Percentiles rank a stretch among this genome's conserved stretches.
Conservation (phyloP, 2,113 vertebrate species). For the Nannobrachium achirus region DNA sequence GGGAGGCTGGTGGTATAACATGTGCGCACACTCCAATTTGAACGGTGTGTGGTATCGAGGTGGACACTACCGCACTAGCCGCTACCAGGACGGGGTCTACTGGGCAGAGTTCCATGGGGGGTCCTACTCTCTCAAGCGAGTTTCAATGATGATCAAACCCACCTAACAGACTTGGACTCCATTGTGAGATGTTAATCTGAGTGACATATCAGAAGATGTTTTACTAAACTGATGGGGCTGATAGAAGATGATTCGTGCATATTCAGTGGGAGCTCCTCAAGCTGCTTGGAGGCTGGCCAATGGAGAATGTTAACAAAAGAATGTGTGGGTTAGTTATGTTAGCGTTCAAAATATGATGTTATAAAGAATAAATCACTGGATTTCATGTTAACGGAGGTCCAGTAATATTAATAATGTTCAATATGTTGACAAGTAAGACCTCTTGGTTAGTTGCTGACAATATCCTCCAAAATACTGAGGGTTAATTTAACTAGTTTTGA, state of each 20-base stretch:
- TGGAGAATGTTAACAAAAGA: not conserved
- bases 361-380: too few relatives aligned
- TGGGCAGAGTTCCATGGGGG: constrained; percentile 91
- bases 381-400: not conserved
- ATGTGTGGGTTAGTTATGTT: not conserved
- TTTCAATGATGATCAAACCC: constrained; percentile 87
- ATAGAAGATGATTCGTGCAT: constrained; percentile 6
- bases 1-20: constrained; percentile 94
- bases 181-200: not conserved
- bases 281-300: not conserved
- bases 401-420: too few relatives aligned
- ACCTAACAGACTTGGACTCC: constrained; percentile 30
- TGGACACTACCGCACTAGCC: constrained; percentile 86
- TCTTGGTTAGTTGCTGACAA: too few relatives aligned
- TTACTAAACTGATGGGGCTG: not conserved
- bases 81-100: constrained; percentile 91
- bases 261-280: not conserved
- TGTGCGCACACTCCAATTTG: constrained; percentile 92
- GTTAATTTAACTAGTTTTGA: too few relatives aligned
- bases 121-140: constrained; percentile 88
- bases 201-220: not conserved
- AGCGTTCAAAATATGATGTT: too few relatives aligned
- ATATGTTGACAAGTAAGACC: not conserved
- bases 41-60: constrained; percentile 91
- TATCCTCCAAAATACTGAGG: too few relatives aligned